Percentiles rank a stretch among this genome's conserved stretches.
Evolutionary conservation across 2,888 invertebrate genomes (phyloP).

Genomic region (Microplitis deprimator): DNA sequence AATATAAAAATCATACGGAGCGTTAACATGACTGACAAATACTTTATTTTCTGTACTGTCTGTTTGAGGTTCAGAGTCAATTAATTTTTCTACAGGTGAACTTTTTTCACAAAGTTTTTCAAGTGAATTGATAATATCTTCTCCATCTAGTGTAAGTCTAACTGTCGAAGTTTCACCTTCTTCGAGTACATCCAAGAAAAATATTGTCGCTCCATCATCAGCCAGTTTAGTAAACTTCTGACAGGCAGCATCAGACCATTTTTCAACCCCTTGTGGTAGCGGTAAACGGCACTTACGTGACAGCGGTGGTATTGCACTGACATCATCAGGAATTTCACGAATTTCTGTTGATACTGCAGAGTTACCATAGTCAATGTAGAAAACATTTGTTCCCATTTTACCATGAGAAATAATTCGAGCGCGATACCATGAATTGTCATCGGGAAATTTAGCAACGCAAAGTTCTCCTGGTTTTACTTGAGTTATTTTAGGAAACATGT

Average conservation of each 20-base stretch:
- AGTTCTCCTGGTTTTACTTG: conserved; percentile 76
- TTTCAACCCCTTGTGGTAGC: conserved; percentile 71
- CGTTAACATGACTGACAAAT: conserved; percentile 79
- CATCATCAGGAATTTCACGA: conserved; percentile 76
- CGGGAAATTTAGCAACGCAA: conserved; percentile 79
- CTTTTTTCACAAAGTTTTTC: conserved; percentile 36
- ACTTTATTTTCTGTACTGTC: conserved; percentile 64
- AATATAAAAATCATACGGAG: conserved; percentile 82
- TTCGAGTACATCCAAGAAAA: conserved; percentile 73
- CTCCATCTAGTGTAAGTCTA: conserved; percentile 74
- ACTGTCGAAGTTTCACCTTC: conserved; percentile 79
- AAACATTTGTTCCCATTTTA: conserved; percentile 75
- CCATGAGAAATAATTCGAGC: conserved; percentile 77
- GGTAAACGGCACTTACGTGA: conserved; percentile 78
- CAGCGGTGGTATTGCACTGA: conserved; percentile 75
- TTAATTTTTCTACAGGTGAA: conserved; percentile 42
- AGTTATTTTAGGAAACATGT: conserved; percentile 73
- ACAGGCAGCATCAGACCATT: conserved; percentile 70
- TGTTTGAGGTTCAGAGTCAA: background rate
- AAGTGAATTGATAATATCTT: conserved; percentile 38
- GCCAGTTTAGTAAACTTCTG: conserved; percentile 66
- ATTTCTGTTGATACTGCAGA: conserved; percentile 77
- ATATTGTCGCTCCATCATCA: conserved; percentile 73
- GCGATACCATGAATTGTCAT: conserved; percentile 80
- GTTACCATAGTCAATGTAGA: conserved; percentile 82